Evolutionary conservation across 2,113 vertebrate genomes (phyloP), one percentile per base, ranked within the genome.

Genomic region (Vulpes ferrilata): DNA sequence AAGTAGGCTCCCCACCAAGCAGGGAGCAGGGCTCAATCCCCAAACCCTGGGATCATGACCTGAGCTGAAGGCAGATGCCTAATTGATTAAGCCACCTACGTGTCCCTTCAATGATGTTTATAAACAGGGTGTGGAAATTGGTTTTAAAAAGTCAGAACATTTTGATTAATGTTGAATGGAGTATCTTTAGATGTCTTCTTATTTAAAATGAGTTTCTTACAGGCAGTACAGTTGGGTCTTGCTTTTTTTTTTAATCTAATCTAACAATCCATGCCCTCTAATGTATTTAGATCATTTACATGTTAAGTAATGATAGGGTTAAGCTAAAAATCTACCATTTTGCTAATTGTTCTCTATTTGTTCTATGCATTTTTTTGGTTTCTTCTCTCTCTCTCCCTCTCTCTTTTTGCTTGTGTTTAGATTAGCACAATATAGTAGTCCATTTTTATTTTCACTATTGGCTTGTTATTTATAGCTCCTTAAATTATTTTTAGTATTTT

Each of bases 251-350:
- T 2, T 2, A 2, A 80, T 64, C 53, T 30, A 55, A 55, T 62
- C 48, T 73, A 59, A 87, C 59, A 81, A 64, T 55, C 38, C 79
- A 27, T 73, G 1, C 38, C 35, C 35, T 86, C 51, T n/a, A 65
- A 35, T 30, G 19, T 69, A 11, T 87, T 89, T 82, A 69, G 11
- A 25, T 17, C 27, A 11, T 90, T 87, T 74, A 53, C 16, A 55
- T 76, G 22, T 76, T 38, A 81, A 73, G n/a, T 87, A 43, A 32
- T 25, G 13, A 51, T 76, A 67, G 60, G 5, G 57, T 84, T 89
- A 96, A 84, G 11, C 78, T 84, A 84, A 89, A 84, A 89, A 73
- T n/a, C 62, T 60, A 30, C 30, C 62, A 71, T 67, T 25, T 90
- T 51, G 53, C 19, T 96, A 83, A 76, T 53, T 51, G 38, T 83